Evolutionary conservation across 2,113 vertebrate genomes (phyloP).

Genomic region (Atractosteus spatula): DNA sequence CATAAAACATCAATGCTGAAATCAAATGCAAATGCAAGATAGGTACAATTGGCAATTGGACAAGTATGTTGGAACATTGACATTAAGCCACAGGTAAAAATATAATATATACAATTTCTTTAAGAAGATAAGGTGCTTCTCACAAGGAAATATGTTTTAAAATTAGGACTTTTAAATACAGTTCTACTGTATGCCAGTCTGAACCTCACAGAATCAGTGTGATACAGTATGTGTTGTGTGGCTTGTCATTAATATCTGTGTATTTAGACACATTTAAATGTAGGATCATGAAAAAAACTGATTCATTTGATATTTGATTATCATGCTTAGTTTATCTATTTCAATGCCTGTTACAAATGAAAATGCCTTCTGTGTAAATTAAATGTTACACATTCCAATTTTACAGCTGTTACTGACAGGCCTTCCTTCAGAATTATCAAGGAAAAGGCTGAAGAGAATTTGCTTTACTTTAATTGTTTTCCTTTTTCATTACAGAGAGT

Average conservation of each 20-base stretch:
- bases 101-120: too few relatives aligned
- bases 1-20: too few relatives aligned
- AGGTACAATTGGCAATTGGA: too few relatives aligned
- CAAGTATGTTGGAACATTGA: too few relatives aligned
- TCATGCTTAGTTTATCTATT: neutral
- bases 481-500: conserved; percentile 45
- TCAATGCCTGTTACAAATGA: neutral
- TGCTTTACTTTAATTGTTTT: conserved; percentile 47
- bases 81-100: too few relatives aligned
- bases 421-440: conserved; percentile 33
- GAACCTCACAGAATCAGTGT: too few relatives aligned
- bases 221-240: too few relatives aligned
- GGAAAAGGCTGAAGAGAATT: conserved; percentile 52
- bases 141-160: too few relatives aligned
- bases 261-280: neutral
- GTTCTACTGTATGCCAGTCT: too few relatives aligned
- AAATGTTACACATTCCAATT: neutral
- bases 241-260: too few relatives aligned
- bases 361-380: neutral
- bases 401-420: conserved; percentile 33
- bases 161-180: too few relatives aligned
- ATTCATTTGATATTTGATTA: neutral
- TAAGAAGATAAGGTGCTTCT: neutral
- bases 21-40: too few relatives aligned
- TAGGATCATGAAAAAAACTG: neutral